Conservation (phyloP, 1,140 invertebrate genomes). For the Andrena cerasifolii region DNA sequence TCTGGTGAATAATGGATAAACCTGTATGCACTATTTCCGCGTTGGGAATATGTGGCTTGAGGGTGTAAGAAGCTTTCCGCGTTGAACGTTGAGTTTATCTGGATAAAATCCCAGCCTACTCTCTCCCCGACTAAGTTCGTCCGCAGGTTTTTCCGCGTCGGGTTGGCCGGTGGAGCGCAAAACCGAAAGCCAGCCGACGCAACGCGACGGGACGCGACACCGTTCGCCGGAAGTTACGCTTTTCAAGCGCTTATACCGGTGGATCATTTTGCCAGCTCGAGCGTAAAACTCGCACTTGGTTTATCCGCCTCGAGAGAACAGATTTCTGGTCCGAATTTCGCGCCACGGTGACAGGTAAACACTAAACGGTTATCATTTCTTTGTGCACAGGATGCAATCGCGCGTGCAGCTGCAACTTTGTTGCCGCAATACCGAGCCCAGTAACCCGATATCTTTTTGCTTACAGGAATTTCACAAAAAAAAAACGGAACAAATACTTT, state of each 20-base stretch:
- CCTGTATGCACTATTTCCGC: too few relatives aligned
- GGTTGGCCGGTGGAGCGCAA: too few relatives aligned
- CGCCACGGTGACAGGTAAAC: not conserved
- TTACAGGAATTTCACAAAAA: not conserved
- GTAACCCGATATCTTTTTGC: not conserved
- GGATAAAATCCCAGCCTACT: too few relatives aligned
- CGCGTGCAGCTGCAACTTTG: not conserved
- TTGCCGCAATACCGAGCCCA: not conserved
- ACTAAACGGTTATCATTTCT: not conserved
- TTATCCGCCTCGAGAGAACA: not conserved
- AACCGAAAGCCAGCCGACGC: too few relatives aligned
- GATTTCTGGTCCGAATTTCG: not conserved
- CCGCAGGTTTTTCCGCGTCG: too few relatives aligned
- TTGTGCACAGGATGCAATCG: not conserved
- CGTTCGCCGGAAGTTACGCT: not conserved
- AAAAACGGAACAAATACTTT: too few relatives aligned
- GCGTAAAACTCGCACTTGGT: not conserved
- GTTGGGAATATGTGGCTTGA: too few relatives aligned
- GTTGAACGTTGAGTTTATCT: too few relatives aligned
- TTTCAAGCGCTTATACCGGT: not conserved
- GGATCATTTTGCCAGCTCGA: not conserved
- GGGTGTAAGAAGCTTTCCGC: too few relatives aligned
- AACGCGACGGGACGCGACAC: not conserved
- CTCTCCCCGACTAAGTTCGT: too few relatives aligned
- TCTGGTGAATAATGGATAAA: too few relatives aligned